Conservation (phyloP, 92 coral and sea anemone species). For the Heteractis magnifica region DNA sequence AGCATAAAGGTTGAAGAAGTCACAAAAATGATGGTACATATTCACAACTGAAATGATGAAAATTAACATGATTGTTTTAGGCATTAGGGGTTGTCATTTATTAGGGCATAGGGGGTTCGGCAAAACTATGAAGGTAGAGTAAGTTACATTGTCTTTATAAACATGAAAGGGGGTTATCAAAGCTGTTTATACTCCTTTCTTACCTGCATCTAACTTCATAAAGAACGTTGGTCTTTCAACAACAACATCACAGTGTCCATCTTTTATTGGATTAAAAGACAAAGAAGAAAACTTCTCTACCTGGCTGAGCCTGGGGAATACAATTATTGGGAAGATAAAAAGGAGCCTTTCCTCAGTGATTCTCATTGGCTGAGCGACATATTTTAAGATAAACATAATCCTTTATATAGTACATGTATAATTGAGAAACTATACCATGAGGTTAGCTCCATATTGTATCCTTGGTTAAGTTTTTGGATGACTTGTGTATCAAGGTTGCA, state of each 20-base stretch:
- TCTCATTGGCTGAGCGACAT: no score
- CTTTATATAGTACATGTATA: not conserved
- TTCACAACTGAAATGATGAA: constrained; percentile 68
- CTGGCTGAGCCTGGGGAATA: constrained; percentile 67
- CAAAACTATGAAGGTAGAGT: not conserved
- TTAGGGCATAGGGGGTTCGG: not conserved
- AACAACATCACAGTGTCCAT: constrained; percentile 73
- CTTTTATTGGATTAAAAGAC: constrained; percentile 69
- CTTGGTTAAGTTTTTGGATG: constrained; percentile 49
- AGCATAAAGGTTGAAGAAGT: constrained; percentile 89
- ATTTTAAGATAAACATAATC: no score
- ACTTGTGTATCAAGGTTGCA: constrained; percentile 68
- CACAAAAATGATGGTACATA: constrained; percentile 99
- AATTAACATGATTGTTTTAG: not conserved
- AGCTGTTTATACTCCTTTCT: not conserved
- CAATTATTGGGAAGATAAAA: not conserved
- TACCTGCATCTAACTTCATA: constrained; percentile 98
- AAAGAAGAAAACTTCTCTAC: constrained; percentile 76
- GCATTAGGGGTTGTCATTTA: no score
- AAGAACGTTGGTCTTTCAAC: constrained; percentile 94
- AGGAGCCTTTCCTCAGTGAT: not conserved
- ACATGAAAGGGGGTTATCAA: not conserved
- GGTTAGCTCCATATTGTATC: constrained; percentile 85
- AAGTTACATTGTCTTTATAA: not conserved
- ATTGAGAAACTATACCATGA: constrained; percentile 63